phyloP scores from a whole-genome alignment of 1,140 invertebrate genomes.

The Prorops nasuta region DNA sequence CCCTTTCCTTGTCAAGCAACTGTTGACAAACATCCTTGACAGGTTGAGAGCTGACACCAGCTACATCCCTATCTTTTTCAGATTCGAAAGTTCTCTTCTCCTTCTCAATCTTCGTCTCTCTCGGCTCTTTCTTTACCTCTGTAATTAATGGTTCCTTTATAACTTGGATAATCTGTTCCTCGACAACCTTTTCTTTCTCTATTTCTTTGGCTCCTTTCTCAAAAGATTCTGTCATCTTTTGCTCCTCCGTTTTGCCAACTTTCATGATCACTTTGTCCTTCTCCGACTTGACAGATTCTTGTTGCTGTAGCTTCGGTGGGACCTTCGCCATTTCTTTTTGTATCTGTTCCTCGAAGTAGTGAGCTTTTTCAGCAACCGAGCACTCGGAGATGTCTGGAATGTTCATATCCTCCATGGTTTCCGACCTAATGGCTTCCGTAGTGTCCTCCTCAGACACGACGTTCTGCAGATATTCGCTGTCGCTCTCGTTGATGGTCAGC shows the following conservation, averaged over 20 bases:
- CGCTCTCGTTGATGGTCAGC: constrained; percentile 48
- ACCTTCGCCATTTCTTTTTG: constrained; percentile 42
- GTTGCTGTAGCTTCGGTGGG: neutral
- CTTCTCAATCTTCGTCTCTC: neutral
- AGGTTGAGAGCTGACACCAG: constrained; percentile 1
- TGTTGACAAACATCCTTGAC: constrained; percentile 10
- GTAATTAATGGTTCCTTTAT: neutral
- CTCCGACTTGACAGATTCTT: neutral
- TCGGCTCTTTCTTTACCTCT: constrained; percentile 1
- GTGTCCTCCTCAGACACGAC: constrained; percentile 41
- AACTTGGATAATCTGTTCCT: neutral
- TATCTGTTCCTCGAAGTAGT: constrained; percentile 55
- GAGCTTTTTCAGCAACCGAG: constrained; percentile 54
- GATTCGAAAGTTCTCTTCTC: constrained; percentile 13
- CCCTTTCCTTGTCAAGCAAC: neutral
- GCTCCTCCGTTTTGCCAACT: constrained; percentile 5
- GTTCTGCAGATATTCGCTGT: constrained; percentile 45
- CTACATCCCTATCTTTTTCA: constrained; percentile 11
- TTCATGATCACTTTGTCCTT: constrained; percentile 16
- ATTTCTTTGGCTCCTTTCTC: constrained; percentile 4
- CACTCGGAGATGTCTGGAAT: constrained; percentile 53
- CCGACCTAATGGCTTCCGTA: constrained; percentile 33
- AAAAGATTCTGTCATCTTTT: constrained; percentile 2
- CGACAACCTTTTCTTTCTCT: constrained; percentile 3
- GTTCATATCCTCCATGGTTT: constrained; percentile 42